These are phyloP conservation scores for Parthenolecanium corni DNA, from an alignment of 2,888 invertebrate species.

Conservation along the genomic window DNA sequence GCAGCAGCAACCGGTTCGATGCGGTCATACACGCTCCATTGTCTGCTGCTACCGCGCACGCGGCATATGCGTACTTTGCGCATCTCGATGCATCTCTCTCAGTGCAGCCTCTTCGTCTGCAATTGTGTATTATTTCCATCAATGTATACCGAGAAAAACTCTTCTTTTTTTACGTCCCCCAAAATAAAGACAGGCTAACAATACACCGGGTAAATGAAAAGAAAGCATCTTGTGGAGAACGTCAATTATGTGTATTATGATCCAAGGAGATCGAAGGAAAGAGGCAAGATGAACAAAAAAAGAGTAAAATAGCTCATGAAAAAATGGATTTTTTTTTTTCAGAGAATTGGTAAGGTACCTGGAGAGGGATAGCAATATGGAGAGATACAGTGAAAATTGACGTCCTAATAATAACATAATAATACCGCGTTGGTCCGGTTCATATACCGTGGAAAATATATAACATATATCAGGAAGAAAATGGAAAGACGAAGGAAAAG, in stretches of 20 bases:
- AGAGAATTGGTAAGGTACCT: no score
- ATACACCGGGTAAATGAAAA: constrained; percentile 24
- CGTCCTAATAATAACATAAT: constrained; percentile 28
- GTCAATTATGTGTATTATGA: constrained; percentile 20
- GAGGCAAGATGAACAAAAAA: no score
- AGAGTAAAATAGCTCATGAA: no score
- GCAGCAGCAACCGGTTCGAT: constrained; percentile 20
- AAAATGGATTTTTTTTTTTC: no score
- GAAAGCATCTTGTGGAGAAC: constrained; percentile 20
- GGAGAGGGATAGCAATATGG: no score
- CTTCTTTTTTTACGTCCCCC: constrained; percentile 4
- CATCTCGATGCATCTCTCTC: constrained; percentile 7
- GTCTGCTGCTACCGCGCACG: constrained; percentile 13
- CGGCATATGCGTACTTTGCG: constrained; percentile 27
- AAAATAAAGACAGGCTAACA: constrained; percentile 18
- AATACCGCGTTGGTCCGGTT: constrained; percentile 17
- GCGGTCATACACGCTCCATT: constrained; percentile 27
- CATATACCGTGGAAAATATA: constrained; percentile 11
- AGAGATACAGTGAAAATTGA: constrained; percentile 14
- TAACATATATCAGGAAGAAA: constrained; percentile 9
- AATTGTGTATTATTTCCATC: no score
- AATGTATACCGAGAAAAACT: no score
- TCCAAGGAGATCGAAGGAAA: no score
- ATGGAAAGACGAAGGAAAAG: not conserved
- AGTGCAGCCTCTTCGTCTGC: no score